These are phyloP conservation scores for Lipophrys pholis DNA, from an alignment of 2,113 vertebrate species.

Conservation along the genomic window DNA sequence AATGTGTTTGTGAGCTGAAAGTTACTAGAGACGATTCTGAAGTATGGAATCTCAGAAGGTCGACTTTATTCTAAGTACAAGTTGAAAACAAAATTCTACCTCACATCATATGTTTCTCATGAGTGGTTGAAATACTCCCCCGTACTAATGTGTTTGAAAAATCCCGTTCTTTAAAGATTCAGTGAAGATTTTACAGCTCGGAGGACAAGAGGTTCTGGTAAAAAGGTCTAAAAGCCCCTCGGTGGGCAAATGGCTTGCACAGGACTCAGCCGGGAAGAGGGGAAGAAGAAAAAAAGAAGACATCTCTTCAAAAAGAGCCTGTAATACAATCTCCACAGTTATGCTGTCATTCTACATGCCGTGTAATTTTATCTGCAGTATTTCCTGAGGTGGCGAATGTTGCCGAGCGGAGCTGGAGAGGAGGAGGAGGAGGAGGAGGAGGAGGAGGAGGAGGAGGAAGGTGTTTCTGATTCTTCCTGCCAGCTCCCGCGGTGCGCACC, in stretches of 20 bases:
- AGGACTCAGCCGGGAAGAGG: background rate
- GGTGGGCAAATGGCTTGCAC: conserved; percentile 19
- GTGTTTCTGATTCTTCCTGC: conserved; percentile 15
- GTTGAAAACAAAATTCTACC: no score
- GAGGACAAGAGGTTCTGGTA: no score
- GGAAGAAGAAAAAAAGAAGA: background rate
- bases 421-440: conserved; percentile 30
- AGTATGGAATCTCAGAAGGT: no score
- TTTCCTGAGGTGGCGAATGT: conserved; percentile 78
- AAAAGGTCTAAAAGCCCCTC: conserved; percentile 6
- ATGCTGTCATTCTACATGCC: conserved; percentile 49
- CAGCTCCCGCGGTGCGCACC: background rate
- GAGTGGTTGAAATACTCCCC: no score
- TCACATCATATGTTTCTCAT: no score
- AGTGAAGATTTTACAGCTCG: no score
- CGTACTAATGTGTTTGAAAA: no score
- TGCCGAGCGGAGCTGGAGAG: conserved; percentile 43
- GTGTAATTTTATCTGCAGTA: conserved; percentile 68
- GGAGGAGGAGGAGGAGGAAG: conserved; percentile 16
- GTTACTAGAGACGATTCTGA: no score
- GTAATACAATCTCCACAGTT: conserved; percentile 66
- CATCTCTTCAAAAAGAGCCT: conserved; percentile 49
- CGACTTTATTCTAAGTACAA: no score
- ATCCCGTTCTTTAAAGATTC: no score
- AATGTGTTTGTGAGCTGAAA: no score